Percentiles rank a stretch among this genome's conserved stretches.
Conservation (phyloP, 2,113 vertebrate genomes). For the Petromus typicus region DNA sequence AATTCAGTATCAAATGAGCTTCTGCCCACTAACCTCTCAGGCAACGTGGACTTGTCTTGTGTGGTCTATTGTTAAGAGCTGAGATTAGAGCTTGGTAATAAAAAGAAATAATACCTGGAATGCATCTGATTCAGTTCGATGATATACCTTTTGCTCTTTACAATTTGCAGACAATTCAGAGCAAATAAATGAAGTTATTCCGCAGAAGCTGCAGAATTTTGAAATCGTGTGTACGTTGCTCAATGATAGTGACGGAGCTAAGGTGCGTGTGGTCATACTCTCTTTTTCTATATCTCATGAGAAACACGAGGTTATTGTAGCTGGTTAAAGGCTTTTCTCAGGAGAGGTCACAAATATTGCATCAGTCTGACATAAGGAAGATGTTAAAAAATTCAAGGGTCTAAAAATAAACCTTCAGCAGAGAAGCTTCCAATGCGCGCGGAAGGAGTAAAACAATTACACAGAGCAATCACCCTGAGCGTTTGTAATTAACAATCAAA, state of each 20-base stretch:
- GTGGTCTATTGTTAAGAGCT: conserved; percentile 61
- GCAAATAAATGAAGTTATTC: conserved; percentile 42
- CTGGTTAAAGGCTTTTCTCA: conserved; percentile 57
- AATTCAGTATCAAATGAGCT: conserved; percentile 83
- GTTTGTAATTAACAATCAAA: conserved; percentile 83
- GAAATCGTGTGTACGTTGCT: not conserved
- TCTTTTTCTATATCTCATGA: conserved; percentile 23
- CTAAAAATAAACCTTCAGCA: conserved; percentile 78
- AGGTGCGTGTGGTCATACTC: not conserved
- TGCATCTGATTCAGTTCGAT: conserved; percentile 64
- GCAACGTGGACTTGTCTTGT: conserved; percentile 65
- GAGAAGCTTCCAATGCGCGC: conserved; percentile 71
- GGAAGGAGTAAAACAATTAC: conserved; percentile 80
- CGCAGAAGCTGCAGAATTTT: conserved; percentile 43
- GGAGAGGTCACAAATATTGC: conserved; percentile 54
- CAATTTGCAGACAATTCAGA: conserved; percentile 48
- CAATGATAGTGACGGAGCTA: not conserved
- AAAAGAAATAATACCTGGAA: conserved; percentile 57
- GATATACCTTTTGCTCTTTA: conserved; percentile 55
- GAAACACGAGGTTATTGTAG: conserved; percentile 10
- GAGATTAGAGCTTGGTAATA: conserved; percentile 23
- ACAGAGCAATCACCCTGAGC: conserved; percentile 74
- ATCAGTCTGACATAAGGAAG: conserved; percentile 65
- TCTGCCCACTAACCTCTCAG: conserved; percentile 85
- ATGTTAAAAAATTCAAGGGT: conserved; percentile 70